Evolutionary conservation across 2,888 invertebrate species (phyloP).

Genomic region (Odontocolon sp.): DNA sequence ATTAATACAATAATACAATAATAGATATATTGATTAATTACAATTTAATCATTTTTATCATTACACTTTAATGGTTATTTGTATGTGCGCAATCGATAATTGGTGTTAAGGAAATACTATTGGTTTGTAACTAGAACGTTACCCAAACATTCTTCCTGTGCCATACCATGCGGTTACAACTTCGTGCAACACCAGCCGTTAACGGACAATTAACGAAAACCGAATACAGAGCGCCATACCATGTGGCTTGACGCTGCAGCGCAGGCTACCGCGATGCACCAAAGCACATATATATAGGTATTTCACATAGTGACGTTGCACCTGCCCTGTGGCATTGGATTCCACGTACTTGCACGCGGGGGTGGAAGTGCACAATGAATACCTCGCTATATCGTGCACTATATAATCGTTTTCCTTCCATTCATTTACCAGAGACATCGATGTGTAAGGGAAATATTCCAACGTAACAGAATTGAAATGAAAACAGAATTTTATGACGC

Average conservation of each 20-base stretch:
- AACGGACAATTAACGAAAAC: neutral
- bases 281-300: neutral
- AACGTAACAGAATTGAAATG: neutral
- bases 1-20: too few species aligned
- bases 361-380: neutral
- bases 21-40: too few species aligned
- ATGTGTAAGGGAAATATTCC: neutral
- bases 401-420: neutral
- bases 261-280: neutral
- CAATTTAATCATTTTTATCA: too few species aligned
- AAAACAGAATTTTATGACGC: neutral
- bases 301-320: neutral
- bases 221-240: neutral
- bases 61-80: too few species aligned
- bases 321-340: neutral
- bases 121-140: too few species aligned
- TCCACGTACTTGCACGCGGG: neutral
- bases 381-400: neutral
- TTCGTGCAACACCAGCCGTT: neutral
- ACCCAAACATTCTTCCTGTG: too few species aligned
- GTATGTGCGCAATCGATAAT: too few species aligned
- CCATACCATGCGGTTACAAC: neutral
- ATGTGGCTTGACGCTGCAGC: neutral
- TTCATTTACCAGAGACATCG: neutral
- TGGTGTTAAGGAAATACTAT: too few species aligned